phyloP scores from a whole-genome alignment of 2,888 invertebrate species.

The Zhengitettix transpicula region DNA sequence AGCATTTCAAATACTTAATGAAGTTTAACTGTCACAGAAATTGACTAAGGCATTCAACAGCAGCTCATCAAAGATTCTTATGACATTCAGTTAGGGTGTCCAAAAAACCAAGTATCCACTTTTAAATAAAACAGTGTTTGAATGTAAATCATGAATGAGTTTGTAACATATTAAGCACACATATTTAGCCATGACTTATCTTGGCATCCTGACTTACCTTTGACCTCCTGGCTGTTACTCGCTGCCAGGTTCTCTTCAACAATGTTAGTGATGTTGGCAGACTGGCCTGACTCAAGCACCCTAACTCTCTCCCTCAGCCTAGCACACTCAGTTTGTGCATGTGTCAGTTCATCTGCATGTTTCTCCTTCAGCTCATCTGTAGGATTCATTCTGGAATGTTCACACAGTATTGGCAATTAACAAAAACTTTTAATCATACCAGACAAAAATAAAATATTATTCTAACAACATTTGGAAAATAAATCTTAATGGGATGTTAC shows the following conservation, averaged over 20 bases:
- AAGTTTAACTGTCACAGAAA: too few species aligned
- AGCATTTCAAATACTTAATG: too few species aligned
- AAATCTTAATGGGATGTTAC: too few species aligned
- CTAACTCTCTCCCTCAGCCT: slow-evolving; percentile 20
- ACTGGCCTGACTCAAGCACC: slow-evolving; percentile 22
- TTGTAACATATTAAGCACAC: background rate
- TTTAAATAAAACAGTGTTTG: too few species aligned
- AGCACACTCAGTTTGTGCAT: slow-evolving; percentile 49
- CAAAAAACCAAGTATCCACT: too few species aligned
- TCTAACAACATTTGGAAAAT: too few species aligned
- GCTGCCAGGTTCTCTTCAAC: slow-evolving; percentile 18
- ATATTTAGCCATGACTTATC: background rate
- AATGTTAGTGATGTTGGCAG: slow-evolving; percentile 20
- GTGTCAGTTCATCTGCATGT: slow-evolving; percentile 46
- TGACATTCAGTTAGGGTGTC: too few species aligned
- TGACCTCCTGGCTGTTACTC: slow-evolving; percentile 16
- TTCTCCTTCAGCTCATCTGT: slow-evolving; percentile 47
- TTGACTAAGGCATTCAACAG: too few species aligned
- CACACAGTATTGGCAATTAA: too few species aligned
- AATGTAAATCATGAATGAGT: background rate
- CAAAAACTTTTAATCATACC: too few species aligned
- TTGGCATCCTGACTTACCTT: slow-evolving; percentile 12
- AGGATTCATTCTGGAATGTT: slow-evolving; percentile 47
- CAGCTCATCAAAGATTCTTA: too few species aligned
- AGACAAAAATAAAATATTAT: too few species aligned